Percentiles rank a stretch among this genome's conserved stretches.
phyloP scores from a whole-genome alignment of 2,113 vertebrate genomes.

The Sinocyclocheilus maitianheensis region DNA sequence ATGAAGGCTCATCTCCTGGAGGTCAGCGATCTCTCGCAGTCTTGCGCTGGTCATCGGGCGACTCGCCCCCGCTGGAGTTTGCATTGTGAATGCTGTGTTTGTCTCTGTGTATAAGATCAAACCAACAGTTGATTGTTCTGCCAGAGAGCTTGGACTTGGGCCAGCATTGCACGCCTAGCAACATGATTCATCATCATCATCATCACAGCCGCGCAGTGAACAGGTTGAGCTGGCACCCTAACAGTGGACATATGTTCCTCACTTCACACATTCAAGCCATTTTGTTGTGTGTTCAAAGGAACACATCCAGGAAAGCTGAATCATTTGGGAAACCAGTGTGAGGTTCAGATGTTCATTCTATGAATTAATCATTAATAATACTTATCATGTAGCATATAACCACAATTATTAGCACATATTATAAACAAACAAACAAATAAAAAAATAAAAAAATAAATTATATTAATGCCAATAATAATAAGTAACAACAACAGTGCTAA shows the following conservation, averaged over 20 bases:
- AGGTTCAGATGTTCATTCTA: conserved; percentile 2
- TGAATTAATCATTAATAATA: neutral
- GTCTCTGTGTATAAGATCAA: conserved; percentile 51
- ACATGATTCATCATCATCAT: conserved; percentile 71
- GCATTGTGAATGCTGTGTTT: conserved; percentile 68
- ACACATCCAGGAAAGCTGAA: conserved; percentile 27
- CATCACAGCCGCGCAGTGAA: conserved; percentile 28
- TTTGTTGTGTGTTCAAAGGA: conserved; percentile 37
- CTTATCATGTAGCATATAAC: neutral
- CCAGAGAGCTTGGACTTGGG: conserved; percentile 69
- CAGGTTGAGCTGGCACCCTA: conserved; percentile 63
- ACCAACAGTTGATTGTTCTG: conserved; percentile 72
- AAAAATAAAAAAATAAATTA: neutral
- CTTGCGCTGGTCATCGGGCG: conserved; percentile 18
- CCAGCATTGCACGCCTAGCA: conserved; percentile 74
- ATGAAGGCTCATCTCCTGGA: neutral
- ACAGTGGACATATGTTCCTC: conserved; percentile 74
- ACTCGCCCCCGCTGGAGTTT: conserved; percentile 33
- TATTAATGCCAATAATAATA: neutral
- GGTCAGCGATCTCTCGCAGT: neutral
- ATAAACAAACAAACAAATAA: neutral
- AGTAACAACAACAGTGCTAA: neutral
- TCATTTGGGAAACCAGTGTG: neutral
- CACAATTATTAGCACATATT: too few relatives aligned
- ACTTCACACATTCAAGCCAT: conserved; percentile 55